Percentiles rank a stretch among this genome's conserved stretches.
phyloP scores from a whole-genome alignment of 2,113 vertebrate genomes.

The Myrmecophaga tridactyla region DNA sequence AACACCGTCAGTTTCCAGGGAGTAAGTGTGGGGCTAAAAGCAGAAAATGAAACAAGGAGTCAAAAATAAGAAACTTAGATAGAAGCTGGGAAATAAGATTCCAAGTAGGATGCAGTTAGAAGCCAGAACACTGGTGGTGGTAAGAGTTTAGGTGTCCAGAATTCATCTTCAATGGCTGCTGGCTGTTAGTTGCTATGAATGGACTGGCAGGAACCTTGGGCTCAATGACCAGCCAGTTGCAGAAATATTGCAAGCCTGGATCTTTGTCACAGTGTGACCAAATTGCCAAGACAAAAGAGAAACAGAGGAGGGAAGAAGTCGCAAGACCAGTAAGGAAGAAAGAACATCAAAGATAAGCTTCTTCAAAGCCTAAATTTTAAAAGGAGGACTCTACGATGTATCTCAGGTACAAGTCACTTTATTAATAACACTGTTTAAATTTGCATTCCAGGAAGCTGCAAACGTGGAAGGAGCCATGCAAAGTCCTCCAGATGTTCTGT shows the following conservation, averaged over 20 bases:
- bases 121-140: no score
- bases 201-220: not conserved
- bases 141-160: not conserved
- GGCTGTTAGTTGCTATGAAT: not conserved
- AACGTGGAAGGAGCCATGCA: not conserved
- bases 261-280: not conserved
- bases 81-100: not conserved
- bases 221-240: not conserved
- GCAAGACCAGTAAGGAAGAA: not conserved
- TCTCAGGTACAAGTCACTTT: not conserved
- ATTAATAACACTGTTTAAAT: not conserved
- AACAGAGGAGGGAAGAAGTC: not conserved
- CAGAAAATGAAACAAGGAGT: not conserved
- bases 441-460: not conserved
- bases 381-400: not conserved
- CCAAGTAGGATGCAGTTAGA: not conserved
- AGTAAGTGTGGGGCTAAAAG: not conserved
- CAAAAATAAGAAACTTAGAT: not conserved
- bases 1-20: not conserved
- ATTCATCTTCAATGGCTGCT: not conserved
- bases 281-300: not conserved
- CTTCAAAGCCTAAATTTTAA: not conserved
- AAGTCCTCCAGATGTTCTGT: not conserved
- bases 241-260: not conserved
- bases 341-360: not conserved